These are phyloP conservation scores for Sycobia sp. DNA, from an alignment of 1,140 invertebrate species.

Conservation along the genomic window DNA sequence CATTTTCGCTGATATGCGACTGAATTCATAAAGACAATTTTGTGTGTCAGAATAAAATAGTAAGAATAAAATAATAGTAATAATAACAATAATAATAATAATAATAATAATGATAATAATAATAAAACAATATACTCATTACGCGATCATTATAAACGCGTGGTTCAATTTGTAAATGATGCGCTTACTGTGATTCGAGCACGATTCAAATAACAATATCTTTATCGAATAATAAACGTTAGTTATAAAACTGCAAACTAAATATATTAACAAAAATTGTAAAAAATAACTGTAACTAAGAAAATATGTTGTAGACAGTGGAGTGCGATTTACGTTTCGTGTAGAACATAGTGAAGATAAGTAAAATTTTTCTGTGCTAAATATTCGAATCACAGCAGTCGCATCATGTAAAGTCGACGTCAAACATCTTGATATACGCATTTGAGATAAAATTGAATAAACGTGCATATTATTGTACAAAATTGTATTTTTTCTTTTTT, in stretches of 20 bases:
- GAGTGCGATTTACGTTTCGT: slow-evolving; percentile 17
- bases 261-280: too few relatives aligned
- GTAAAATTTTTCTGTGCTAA: too few relatives aligned
- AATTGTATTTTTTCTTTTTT: slow-evolving; percentile 32
- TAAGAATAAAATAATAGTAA: too few relatives aligned
- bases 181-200: slow-evolving; percentile 45
- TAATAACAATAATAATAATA: too few relatives aligned
- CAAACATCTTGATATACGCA: slow-evolving; percentile 55
- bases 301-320: slow-evolving; percentile 17
- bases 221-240: slow-evolving; percentile 12
- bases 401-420: slow-evolving; percentile 40
- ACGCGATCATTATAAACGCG: slow-evolving; percentile 6
- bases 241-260: too few relatives aligned
- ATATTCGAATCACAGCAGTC: slow-evolving; percentile 44
- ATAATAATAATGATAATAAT: slow-evolving; percentile 30
- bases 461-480: slow-evolving; percentile 60
- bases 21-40: slow-evolving; percentile 9
- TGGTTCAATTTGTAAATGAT: slow-evolving; percentile 49
- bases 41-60: slow-evolving; percentile 12
- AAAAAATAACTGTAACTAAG: slow-evolving; percentile 12
- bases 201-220: slow-evolving; percentile 25
- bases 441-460: slow-evolving; percentile 57
- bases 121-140: slow-evolving; percentile 23
- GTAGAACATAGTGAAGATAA: too few relatives aligned
- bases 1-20: not conserved